Percentiles rank a stretch among this genome's conserved stretches.
Evolutionary conservation across 2,113 vertebrate genomes (phyloP).

Genomic region (Tringa solitaria): DNA sequence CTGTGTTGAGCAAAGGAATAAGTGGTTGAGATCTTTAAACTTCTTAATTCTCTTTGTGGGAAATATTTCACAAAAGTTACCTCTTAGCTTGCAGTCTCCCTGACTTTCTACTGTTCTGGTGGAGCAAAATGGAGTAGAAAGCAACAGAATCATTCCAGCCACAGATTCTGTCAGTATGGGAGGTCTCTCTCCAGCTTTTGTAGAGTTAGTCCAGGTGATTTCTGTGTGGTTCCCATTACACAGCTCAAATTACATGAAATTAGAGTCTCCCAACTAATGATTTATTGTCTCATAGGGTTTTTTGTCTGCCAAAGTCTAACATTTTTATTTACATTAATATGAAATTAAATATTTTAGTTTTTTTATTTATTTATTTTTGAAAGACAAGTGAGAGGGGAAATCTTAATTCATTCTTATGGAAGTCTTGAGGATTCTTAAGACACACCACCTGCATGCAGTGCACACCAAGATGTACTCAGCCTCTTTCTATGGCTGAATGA

Average conservation of each 20-base stretch:
- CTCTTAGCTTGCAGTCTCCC: neutral
- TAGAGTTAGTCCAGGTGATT: neutral
- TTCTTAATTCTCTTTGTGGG: neutral
- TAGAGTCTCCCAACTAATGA: neutral
- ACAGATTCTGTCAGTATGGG: rapidly evolving
- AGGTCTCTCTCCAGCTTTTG: neutral
- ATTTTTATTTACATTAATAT: neutral
- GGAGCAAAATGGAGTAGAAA: neutral
- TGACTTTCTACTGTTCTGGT: neutral
- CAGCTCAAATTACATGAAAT: neutral
- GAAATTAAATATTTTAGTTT: neutral
- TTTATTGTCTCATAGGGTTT: neutral
- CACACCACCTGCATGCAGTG: neutral
- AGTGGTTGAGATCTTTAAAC: neutral
- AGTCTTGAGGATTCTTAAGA: neutral
- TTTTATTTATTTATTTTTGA: neutral
- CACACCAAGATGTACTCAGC: neutral
- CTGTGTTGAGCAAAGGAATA: neutral
- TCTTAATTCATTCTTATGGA: neutral
- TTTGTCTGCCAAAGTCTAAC: neutral
- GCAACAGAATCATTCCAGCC: neutral
- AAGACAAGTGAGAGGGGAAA: neutral
- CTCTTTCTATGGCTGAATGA: neutral
- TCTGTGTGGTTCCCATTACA: neutral
- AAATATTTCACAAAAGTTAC: neutral